Evolutionary conservation across 2,888 invertebrate genomes (phyloP).

Genomic region (Lepidochrysops patricia): DNA sequence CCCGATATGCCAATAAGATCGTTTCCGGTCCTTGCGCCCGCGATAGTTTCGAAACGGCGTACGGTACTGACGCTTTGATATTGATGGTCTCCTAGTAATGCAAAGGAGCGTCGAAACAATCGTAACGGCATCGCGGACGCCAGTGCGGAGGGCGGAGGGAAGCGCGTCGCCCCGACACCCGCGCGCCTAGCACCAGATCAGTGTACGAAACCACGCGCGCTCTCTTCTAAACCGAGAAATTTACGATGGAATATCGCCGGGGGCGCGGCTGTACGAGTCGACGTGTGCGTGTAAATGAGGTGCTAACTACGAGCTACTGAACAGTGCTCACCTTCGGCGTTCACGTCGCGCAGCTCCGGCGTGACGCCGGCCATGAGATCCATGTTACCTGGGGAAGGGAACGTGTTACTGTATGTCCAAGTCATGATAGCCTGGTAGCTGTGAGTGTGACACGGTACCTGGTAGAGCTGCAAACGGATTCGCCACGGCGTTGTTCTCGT

Average conservation of each 20-base stretch:
- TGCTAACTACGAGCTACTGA: constrained; percentile 40
- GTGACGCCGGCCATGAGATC: constrained; percentile 64
- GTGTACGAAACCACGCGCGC: constrained; percentile 46
- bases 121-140: constrained; percentile 20
- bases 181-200: constrained; percentile 60
- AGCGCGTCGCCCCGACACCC: constrained; percentile 49
- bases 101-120: constrained; percentile 13
- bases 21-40: constrained; percentile 9
- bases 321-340: constrained; percentile 59
- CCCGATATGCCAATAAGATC: constrained; percentile 23
- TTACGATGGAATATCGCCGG: constrained; percentile 53
- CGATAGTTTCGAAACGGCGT: not conserved
- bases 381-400: constrained; percentile 52
- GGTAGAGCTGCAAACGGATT: constrained; percentile 67
- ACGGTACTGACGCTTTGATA: not conserved
- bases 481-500: constrained; percentile 60
- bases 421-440: not conserved
- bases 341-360: constrained; percentile 62
- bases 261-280: constrained; percentile 74
- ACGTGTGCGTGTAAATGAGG: constrained; percentile 69
- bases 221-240: constrained; percentile 40
- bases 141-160: constrained; percentile 20
- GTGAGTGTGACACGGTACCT: constrained; percentile 33
- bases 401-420: not conserved
- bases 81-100: not conserved